A percentile compares a stretch with the other conserved stretches of the same genome.
Evolutionary conservation across 2,888 invertebrate species (phyloP).

Genomic region (Torymus aiolomorphi): DNA sequence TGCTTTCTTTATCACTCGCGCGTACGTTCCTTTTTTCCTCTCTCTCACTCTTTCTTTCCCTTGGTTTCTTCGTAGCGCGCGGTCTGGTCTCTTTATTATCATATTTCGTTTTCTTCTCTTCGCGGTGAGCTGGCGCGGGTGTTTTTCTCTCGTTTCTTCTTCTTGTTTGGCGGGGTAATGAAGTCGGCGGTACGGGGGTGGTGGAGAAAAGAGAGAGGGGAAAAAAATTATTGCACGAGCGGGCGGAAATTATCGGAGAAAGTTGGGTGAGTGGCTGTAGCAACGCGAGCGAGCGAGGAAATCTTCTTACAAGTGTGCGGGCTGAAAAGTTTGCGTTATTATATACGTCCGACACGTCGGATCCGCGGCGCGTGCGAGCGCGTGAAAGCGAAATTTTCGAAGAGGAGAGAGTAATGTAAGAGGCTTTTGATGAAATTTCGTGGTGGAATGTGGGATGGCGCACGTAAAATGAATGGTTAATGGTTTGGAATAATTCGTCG

Average conservation of each 20-base stretch:
- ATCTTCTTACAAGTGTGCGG: too few species aligned
- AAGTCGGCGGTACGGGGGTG: not conserved
- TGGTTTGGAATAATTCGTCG: too few species aligned
- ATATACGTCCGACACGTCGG: too few species aligned
- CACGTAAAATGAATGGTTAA: too few species aligned
- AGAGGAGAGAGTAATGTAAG: too few species aligned
- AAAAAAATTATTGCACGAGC: conserved; percentile 22
- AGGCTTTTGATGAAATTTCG: too few species aligned
- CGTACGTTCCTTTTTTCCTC: not conserved
- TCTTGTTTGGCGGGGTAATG: conserved; percentile 13
- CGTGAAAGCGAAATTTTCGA: too few species aligned
- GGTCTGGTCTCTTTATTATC: conserved; percentile 5
- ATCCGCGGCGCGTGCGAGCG: too few species aligned
- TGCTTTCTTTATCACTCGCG: not conserved
- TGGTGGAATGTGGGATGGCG: too few species aligned
- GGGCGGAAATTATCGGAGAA: conserved; percentile 42
- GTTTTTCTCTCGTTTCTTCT: not conserved
- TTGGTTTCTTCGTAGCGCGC: too few species aligned
- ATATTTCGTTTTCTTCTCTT: conserved; percentile 13
- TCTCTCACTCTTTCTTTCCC: not conserved
- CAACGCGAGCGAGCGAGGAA: too few species aligned
- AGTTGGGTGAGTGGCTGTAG: conserved; percentile 23
- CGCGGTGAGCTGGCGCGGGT: not conserved
- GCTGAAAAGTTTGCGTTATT: too few species aligned
- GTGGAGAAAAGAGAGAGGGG: not conserved